Evolutionary conservation across 2,113 vertebrate genomes (phyloP).

Genomic region (Motacilla alba): DNA sequence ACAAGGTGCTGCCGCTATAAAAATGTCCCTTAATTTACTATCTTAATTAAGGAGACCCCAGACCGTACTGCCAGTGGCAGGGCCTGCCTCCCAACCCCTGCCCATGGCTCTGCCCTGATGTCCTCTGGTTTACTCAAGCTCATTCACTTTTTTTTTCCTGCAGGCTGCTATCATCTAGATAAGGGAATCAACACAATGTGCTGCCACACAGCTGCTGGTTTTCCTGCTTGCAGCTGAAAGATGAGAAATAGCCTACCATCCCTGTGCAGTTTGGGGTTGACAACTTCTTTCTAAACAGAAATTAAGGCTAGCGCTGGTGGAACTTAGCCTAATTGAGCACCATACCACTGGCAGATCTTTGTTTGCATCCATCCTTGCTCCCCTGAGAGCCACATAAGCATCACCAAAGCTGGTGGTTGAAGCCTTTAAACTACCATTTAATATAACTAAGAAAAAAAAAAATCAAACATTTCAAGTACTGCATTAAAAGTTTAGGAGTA

Average conservation of each 20-base stretch:
- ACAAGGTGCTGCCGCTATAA: background rate
- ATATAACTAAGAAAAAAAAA: background rate
- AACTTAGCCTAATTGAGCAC: background rate
- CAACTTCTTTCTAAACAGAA: background rate
- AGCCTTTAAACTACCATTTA: background rate
- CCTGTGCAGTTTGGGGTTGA: background rate
- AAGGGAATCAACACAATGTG: background rate
- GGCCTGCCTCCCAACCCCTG: background rate
- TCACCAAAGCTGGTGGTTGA: background rate
- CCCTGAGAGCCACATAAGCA: background rate
- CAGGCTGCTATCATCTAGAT: background rate
- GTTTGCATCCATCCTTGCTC: background rate
- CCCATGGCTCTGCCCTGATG: fast-evolving
- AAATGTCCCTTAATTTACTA: background rate
- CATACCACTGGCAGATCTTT: background rate
- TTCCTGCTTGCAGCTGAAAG: background rate
- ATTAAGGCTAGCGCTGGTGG: background rate
- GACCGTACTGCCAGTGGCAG: background rate
- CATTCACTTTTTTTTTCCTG: background rate
- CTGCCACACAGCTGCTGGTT: fast-evolving
- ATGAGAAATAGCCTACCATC: background rate
- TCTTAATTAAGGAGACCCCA: background rate
- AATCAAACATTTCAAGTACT: background rate
- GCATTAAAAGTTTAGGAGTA: background rate
- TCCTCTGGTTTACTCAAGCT: background rate